These are phyloP conservation scores for Lordiphosa stackelbergi DNA, from an alignment of 1,140 invertebrate species.

Conservation along the genomic window DNA sequence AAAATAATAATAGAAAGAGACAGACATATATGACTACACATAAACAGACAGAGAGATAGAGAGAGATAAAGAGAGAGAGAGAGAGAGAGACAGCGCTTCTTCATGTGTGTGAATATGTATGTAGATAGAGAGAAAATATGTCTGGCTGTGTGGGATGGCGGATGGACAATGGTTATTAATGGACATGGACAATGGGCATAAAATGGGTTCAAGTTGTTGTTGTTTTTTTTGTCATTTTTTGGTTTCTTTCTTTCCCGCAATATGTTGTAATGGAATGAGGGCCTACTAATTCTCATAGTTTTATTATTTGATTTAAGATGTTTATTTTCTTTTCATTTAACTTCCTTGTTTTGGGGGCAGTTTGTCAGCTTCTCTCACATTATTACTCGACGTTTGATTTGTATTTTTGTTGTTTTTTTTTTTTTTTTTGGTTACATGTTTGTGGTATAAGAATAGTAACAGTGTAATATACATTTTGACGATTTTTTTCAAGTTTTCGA, in stretches of 20 bases:
- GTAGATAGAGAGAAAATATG: constrained; percentile 13
- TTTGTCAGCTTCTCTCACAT: constrained; percentile 15
- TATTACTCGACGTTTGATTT: constrained; percentile 29
- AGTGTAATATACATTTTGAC: constrained; percentile 15
- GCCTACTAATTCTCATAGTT: too few species aligned
- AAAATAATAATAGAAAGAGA: neutral
- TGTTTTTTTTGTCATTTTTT: neutral
- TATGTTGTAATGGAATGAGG: too few species aligned
- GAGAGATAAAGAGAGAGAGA: constrained; percentile 28
- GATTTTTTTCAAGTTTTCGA: constrained; percentile 19
- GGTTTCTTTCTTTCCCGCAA: too few species aligned
- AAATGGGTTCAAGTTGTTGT: constrained; percentile 27
- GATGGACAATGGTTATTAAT: constrained; percentile 66
- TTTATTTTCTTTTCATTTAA: constrained; percentile 38
- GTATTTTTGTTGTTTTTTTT: constrained; percentile 21
- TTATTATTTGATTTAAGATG: constrained; percentile 22
- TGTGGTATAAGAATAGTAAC: constrained; percentile 20
- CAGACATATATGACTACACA: constrained; percentile 1
- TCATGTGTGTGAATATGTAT: constrained; percentile 10
- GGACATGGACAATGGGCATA: constrained; percentile 34
- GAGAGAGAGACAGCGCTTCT: constrained; percentile 33
- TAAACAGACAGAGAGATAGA: constrained; percentile 4
- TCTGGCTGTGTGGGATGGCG: constrained; percentile 34
- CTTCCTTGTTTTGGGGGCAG: constrained; percentile 14
- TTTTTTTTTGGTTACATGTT: constrained; percentile 28